These are phyloP conservation scores for Isotomurus palustris DNA, from an alignment of 2,888 invertebrate species.

Conservation along the genomic window DNA sequence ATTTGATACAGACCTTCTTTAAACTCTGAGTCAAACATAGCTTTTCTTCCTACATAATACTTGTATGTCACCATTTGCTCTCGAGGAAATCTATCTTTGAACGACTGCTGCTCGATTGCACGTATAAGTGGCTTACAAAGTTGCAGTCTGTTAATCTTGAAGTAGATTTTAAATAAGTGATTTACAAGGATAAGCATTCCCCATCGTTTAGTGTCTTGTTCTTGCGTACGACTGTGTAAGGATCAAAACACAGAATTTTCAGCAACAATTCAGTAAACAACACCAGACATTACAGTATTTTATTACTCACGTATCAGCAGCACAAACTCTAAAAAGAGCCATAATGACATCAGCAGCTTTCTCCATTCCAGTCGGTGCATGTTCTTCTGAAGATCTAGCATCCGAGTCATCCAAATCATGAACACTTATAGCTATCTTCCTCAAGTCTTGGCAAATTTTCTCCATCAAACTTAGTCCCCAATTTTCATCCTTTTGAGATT, in stretches of 20 bases:
- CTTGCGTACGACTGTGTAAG: slow-evolving; percentile 64
- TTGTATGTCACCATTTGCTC: slow-evolving; percentile 95
- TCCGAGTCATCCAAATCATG: slow-evolving; percentile 56
- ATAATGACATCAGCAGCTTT: slow-evolving; percentile 84
- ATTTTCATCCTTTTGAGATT: slow-evolving; percentile 86
- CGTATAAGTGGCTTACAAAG: slow-evolving; percentile 90
- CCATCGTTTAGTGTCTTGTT: slow-evolving; percentile 87
- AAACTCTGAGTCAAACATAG: slow-evolving; percentile 98
- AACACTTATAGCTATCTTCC: slow-evolving; percentile 75
- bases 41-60: slow-evolving; percentile 94
- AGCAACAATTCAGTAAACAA: neutral
- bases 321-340: slow-evolving; percentile 90
- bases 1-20: slow-evolving; percentile 58
- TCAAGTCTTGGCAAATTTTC: slow-evolving; percentile 78
- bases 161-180: slow-evolving; percentile 95
- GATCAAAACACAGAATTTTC: neutral
- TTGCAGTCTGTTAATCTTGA: slow-evolving; percentile 83
- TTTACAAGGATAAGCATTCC: slow-evolving; percentile 96
- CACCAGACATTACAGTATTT: neutral
- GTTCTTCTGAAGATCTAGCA: slow-evolving; percentile 50
- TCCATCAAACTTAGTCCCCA: slow-evolving; percentile 96
- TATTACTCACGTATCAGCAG: slow-evolving; percentile 71
- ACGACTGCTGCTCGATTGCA: slow-evolving; percentile 81
- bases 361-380: slow-evolving; percentile 48
- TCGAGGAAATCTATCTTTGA: slow-evolving; percentile 82